These are phyloP conservation scores for Latrodectus elegans DNA, from an alignment of 2,888 invertebrate genomes.

Conservation along the genomic window DNA sequence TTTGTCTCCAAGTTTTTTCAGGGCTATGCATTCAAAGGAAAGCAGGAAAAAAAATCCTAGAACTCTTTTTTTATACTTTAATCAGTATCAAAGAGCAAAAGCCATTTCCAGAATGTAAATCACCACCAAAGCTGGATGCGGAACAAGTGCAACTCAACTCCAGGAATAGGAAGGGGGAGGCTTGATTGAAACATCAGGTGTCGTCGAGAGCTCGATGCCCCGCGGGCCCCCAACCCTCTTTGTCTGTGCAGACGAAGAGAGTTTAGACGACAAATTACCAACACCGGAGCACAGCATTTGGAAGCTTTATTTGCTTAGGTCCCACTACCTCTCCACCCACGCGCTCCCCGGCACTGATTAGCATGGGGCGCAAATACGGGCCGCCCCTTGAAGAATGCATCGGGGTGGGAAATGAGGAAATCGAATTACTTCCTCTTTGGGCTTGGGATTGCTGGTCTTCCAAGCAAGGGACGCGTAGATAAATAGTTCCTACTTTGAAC, in stretches of 20 bases:
- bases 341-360: slow-evolving; percentile 22
- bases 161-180: background rate
- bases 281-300: background rate
- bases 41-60: background rate
- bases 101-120: background rate
- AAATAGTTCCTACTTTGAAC: slow-evolving; percentile 34
- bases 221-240: background rate
- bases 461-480: slow-evolving; percentile 28
- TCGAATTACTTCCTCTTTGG: slow-evolving; percentile 32
- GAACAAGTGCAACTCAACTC: background rate
- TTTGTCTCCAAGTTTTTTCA: too few relatives aligned
- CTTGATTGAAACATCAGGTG: slow-evolving; percentile 51
- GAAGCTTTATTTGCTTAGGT: slow-evolving; percentile 37
- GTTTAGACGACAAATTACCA: slow-evolving; percentile 46
- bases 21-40: too few relatives aligned
- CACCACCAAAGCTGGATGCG: background rate
- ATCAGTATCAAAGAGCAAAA: slow-evolving; percentile 3
- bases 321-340: background rate
- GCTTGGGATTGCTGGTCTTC: slow-evolving; percentile 13
- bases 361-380: slow-evolving; percentile 53
- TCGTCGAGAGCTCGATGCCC: slow-evolving; percentile 23
- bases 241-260: background rate
- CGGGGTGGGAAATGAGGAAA: slow-evolving; percentile 10
- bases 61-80: background rate
- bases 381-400: slow-evolving; percentile 10